phyloP scores from a whole-genome alignment of 2,888 invertebrate species.

The Meliscaeva auricollis region DNA sequence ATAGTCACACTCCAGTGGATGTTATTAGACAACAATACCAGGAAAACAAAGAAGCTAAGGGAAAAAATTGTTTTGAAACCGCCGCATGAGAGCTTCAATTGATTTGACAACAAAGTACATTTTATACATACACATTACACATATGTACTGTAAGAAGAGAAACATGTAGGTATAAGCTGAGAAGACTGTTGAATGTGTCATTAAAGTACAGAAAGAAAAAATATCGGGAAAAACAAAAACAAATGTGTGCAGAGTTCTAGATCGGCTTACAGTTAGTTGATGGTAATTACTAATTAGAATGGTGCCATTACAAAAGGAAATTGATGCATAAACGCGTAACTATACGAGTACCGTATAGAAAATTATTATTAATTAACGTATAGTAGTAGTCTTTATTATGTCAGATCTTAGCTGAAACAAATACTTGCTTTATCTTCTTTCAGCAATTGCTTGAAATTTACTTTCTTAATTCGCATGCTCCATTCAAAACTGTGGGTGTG shows the following conservation, averaged over 20 bases:
- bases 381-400: no score
- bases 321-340: neutral
- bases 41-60: slow-evolving; percentile 39
- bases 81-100: slow-evolving; percentile 49
- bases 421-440: no score
- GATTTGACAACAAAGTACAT: slow-evolving; percentile 34
- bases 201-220: neutral
- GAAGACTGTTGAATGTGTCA: slow-evolving; percentile 11
- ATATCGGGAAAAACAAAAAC: slow-evolving; percentile 10
- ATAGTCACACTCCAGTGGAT: slow-evolving; percentile 55
- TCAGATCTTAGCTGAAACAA: no score
- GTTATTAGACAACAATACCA: slow-evolving; percentile 56
- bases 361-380: neutral
- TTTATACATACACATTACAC: no score
- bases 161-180: neutral
- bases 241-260: slow-evolving; percentile 40
- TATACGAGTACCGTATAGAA: neutral
- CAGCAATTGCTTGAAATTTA: neutral
- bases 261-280: slow-evolving; percentile 47
- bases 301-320: neutral
- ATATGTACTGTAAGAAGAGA: no score
- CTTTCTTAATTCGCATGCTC: neutral
- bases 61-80: slow-evolving; percentile 39
- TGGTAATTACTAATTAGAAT: slow-evolving; percentile 41
- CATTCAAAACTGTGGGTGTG: neutral